Evolutionary conservation across 2,113 vertebrate species (phyloP).

Genomic region (Phylloscopus trochiloides): DNA sequence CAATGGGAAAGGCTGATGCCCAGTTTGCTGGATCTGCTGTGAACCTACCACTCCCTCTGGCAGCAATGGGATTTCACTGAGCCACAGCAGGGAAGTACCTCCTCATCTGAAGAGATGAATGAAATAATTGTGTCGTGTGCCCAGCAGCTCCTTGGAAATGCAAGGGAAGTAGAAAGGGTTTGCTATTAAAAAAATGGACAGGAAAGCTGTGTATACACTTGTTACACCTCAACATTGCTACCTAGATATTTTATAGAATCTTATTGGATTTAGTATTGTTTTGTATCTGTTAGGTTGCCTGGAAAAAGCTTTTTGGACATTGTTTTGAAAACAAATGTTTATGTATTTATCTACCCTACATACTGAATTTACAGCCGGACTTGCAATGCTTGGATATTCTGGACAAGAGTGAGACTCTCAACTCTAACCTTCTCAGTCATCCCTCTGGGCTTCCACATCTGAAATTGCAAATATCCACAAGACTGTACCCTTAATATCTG

Average conservation of each 20-base stretch:
- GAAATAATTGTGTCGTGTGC: rapidly evolving
- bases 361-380: background rate
- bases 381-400: background rate
- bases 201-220: background rate
- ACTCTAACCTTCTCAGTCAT: background rate
- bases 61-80: background rate
- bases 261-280: background rate
- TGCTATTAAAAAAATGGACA: background rate
- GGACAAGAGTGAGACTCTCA: background rate
- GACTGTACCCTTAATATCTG: background rate
- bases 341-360: background rate
- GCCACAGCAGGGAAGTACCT: background rate
- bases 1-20: rapidly evolving
- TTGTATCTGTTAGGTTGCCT: background rate
- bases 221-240: background rate
- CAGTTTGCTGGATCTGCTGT: background rate
- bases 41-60: background rate
- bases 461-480: background rate
- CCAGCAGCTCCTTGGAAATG: background rate
- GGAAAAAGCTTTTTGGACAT: background rate
- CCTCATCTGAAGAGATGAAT: background rate
- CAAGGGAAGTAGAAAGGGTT: background rate
- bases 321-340: background rate
- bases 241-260: background rate
- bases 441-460: background rate